Conservation (phyloP, 2,888 invertebrate species). For the Saturnia pavonia region DNA sequence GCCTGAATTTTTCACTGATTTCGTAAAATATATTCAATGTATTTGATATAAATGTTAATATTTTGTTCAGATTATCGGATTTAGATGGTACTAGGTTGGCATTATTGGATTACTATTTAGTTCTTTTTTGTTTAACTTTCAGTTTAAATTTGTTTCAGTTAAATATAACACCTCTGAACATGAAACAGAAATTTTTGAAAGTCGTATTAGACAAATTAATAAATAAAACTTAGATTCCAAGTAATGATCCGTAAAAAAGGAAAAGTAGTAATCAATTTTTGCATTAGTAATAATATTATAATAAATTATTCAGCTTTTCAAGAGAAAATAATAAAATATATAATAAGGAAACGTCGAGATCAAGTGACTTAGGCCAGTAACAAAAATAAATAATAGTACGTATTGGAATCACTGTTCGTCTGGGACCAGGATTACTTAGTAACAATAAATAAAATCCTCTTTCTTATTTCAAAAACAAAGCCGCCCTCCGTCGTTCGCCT, state of each 20-base stretch:
- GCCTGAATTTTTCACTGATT: not conserved
- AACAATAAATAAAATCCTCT: conserved; percentile 21
- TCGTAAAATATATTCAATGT: not conserved
- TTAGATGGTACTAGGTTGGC: not conserved
- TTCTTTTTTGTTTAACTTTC: no score
- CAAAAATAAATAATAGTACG: conserved; percentile 1
- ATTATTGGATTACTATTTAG: not conserved
- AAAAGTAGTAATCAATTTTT: no score
- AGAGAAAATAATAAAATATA: not conserved
- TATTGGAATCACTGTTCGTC: conserved; percentile 10
- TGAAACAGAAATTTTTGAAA: no score
- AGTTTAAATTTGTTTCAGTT: no score
- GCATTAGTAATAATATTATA: not conserved
- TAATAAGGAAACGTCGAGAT: not conserved
- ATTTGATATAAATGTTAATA: not conserved
- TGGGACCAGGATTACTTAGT: conserved; percentile 9
- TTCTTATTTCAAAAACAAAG: conserved; percentile 29
- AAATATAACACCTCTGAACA: no score
- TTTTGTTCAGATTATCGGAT: not conserved
- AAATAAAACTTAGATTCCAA: no score
- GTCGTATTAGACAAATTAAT: no score
- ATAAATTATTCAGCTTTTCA: not conserved
- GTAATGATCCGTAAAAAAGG: no score
- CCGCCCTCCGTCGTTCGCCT: conserved; percentile 22
- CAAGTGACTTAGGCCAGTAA: not conserved